phyloP scores from a whole-genome alignment of 1,140 invertebrate genomes.

The Drosophila insularis region DNA sequence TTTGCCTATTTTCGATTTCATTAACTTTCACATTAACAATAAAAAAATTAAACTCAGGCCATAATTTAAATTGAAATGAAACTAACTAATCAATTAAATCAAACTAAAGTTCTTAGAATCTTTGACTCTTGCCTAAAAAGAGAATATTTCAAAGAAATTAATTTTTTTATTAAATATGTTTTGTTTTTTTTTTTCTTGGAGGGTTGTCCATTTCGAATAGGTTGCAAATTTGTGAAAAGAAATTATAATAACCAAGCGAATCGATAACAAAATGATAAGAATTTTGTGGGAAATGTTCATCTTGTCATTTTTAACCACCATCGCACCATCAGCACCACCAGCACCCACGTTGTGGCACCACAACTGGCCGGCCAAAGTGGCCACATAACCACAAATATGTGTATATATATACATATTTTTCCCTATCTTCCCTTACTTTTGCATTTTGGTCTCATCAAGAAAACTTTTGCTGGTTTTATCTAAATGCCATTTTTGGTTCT shows the following conservation, averaged over 20 bases:
- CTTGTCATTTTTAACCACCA: not conserved
- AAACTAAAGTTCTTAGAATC: too few species aligned
- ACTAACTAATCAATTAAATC: too few species aligned
- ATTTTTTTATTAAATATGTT: too few species aligned
- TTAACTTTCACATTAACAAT: too few species aligned
- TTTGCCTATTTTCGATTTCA: too few species aligned
- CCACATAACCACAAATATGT: conserved; percentile 44
- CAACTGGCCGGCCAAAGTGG: not conserved
- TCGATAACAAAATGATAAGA: conserved; percentile 2
- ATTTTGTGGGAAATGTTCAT: conserved; percentile 3
- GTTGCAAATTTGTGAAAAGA: not conserved
- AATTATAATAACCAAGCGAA: not conserved
- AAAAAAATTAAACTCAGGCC: too few species aligned
- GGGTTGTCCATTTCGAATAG: not conserved
- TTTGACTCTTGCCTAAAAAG: too few species aligned
- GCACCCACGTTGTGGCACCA: not conserved
- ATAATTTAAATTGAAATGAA: too few species aligned
- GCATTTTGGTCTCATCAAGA: conserved; percentile 1
- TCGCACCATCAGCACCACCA: not conserved
- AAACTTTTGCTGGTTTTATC: conserved; percentile 60
- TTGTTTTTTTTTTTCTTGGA: too few species aligned
- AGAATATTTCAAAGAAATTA: too few species aligned
- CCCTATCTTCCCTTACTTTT: not conserved
- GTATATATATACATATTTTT: conserved; percentile 29
- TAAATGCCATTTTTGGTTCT: conserved; percentile 67